phyloP scores from a whole-genome alignment of 2,888 invertebrate genomes.

The Proisotoma minuta region DNA sequence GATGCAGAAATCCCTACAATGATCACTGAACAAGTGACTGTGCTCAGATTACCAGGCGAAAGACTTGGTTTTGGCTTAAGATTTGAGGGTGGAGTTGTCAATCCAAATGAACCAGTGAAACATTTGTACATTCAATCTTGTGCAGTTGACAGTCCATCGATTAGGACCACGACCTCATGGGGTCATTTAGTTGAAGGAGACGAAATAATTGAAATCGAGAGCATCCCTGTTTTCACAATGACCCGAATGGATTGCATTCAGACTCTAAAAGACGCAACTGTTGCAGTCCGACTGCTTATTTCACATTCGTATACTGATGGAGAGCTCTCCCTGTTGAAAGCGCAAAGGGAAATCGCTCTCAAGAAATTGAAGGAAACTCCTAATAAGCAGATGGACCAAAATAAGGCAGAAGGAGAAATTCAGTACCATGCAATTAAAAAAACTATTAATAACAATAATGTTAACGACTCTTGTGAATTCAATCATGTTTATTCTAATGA shows the following conservation, averaged over 20 bases:
- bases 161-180: slow-evolving; percentile 76
- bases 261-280: slow-evolving; percentile 76
- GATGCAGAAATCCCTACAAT: slow-evolving; percentile 17
- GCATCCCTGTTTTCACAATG: slow-evolving; percentile 69
- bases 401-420: slow-evolving; percentile 7
- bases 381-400: slow-evolving; percentile 1
- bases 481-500: slow-evolving; percentile 20
- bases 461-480: slow-evolving; percentile 20
- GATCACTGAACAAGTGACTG: slow-evolving; percentile 64
- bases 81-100: slow-evolving; percentile 78
- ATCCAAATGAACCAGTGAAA: slow-evolving; percentile 72
- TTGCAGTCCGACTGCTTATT: slow-evolving; percentile 70
- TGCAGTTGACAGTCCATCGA: slow-evolving; percentile 80
- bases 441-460: background rate
- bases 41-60: slow-evolving; percentile 82
- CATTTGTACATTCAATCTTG: slow-evolving; percentile 83
- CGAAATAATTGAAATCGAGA: slow-evolving; percentile 82
- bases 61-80: slow-evolving; percentile 84
- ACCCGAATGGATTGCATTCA: slow-evolving; percentile 83
- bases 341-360: slow-evolving; percentile 18
- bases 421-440: background rate
- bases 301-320: slow-evolving; percentile 53
- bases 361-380: background rate
- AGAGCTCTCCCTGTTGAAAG: slow-evolving; percentile 19
- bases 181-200: slow-evolving; percentile 79